Percentiles rank a stretch among this genome's conserved stretches.
Evolutionary conservation across 2,797 vertebrate genomes (phyloP).

Genomic region (Anolis apletophallus): DNA sequence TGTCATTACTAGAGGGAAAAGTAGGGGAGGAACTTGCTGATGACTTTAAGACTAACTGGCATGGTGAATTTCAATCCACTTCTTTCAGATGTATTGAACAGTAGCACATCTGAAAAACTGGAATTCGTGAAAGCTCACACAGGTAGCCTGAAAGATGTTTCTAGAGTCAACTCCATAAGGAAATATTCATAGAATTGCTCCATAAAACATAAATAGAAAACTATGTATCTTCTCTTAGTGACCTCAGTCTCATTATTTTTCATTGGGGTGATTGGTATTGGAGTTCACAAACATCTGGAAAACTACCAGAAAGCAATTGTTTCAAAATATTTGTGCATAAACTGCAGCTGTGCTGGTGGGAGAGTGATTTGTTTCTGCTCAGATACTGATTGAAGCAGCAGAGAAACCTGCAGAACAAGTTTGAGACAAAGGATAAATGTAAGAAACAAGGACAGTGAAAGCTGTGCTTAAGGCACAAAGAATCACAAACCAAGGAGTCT

Average conservation of each 20-base stretch:
- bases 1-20: too few relatives aligned
- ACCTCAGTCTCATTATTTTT: not conserved
- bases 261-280: not conserved
- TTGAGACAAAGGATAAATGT: not conserved
- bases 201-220: too few relatives aligned
- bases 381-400: not conserved
- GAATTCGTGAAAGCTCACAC: too few relatives aligned
- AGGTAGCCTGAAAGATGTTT: too few relatives aligned
- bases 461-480: too few relatives aligned
- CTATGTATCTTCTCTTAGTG: too few relatives aligned
- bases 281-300: not conserved
- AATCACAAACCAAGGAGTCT: too few relatives aligned
- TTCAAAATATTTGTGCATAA: not conserved
- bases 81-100: too few relatives aligned
- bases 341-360: not conserved
- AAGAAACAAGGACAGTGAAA: not conserved
- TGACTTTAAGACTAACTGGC: too few relatives aligned
- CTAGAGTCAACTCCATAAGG: not conserved
- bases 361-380: not conserved
- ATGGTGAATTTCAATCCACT: too few relatives aligned
- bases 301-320: not conserved
- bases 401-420: not conserved
- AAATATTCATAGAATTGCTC: not conserved
- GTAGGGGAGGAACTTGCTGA: too few relatives aligned
- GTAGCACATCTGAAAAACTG: too few relatives aligned